Percentiles rank a stretch among this genome's conserved stretches.
Evolutionary conservation across 2,797 vertebrate genomes (phyloP).

Genomic region (Cossypha heuglini): DNA sequence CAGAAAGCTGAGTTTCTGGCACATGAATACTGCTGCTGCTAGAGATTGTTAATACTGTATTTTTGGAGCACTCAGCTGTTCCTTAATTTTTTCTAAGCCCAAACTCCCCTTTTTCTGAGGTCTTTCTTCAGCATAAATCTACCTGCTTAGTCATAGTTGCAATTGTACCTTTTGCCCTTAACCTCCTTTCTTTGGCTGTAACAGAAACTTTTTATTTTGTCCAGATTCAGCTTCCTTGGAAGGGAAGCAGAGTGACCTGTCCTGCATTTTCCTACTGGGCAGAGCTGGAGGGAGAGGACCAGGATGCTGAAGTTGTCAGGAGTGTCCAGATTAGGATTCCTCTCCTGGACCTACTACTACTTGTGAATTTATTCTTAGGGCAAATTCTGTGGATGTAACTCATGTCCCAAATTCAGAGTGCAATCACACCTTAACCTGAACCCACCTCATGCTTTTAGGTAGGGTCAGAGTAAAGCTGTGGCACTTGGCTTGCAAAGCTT

Average conservation of each 20-base stretch:
- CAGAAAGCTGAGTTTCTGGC: constrained; percentile 69
- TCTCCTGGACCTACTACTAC: neutral
- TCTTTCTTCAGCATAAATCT: constrained; percentile 28
- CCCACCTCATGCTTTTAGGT: neutral
- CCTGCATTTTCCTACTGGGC: neutral
- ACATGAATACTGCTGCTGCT: constrained; percentile 38
- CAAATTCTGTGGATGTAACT: neutral
- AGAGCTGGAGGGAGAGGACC: neutral
- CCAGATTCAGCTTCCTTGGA: constrained; percentile 12
- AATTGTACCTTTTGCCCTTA: constrained; percentile 35
- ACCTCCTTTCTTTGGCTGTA: neutral
- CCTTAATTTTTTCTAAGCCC: constrained; percentile 10
- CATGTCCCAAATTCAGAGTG: neutral
- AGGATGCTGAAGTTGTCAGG: neutral
- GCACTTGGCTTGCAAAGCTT: neutral
- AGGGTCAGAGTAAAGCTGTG: neutral
- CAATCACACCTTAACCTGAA: neutral
- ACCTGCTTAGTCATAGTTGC: constrained; percentile 58
- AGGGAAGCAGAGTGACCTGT: neutral
- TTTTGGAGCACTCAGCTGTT: constrained; percentile 35
- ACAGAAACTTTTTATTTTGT: constrained; percentile 20
- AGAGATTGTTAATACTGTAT: constrained; percentile 53
- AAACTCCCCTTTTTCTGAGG: neutral
- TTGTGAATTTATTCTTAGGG: neutral
- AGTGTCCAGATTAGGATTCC: neutral